Evolutionary conservation across 1,140 invertebrate genomes (phyloP).

Genomic region (Lepidostoma basale): DNA sequence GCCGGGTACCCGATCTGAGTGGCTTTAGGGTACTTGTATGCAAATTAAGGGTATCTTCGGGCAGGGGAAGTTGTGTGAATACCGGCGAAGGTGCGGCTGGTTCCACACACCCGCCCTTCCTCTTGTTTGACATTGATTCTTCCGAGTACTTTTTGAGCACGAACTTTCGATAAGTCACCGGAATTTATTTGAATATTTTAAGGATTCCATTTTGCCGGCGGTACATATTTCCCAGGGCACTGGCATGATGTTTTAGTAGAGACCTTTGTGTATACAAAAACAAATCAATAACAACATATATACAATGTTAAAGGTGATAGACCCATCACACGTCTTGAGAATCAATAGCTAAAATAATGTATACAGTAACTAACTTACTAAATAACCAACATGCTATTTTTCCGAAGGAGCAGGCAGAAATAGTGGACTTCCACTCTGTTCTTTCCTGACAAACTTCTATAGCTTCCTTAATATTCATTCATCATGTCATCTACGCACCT

Average conservation of each 20-base stretch:
- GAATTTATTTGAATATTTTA: constrained; percentile 33
- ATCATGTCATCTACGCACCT: too few species aligned
- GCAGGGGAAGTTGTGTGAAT: constrained; percentile 25
- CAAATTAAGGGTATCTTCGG: constrained; percentile 40
- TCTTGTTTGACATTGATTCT: constrained; percentile 39
- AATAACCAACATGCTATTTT: too few species aligned
- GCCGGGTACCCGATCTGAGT: not conserved
- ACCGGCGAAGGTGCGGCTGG: not conserved
- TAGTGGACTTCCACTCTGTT: too few species aligned
- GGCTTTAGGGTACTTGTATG: constrained; percentile 37
- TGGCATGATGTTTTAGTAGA: constrained; percentile 1
- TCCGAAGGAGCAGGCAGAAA: too few species aligned
- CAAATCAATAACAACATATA: too few species aligned
- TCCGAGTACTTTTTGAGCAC: constrained; percentile 29
- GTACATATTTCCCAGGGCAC: not conserved
- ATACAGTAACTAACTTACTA: too few species aligned
- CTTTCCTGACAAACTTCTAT: too few species aligned
- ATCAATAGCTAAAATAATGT: too few species aligned
- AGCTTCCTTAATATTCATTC: too few species aligned
- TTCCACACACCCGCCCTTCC: not conserved
- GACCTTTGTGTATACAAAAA: constrained; percentile 14
- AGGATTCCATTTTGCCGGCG: not conserved
- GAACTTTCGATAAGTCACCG: constrained; percentile 31
- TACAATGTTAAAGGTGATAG: too few species aligned
- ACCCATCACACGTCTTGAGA: too few species aligned